phyloP scores from a whole-genome alignment of 1,140 invertebrate species.

The Drosophila littoralis region DNA sequence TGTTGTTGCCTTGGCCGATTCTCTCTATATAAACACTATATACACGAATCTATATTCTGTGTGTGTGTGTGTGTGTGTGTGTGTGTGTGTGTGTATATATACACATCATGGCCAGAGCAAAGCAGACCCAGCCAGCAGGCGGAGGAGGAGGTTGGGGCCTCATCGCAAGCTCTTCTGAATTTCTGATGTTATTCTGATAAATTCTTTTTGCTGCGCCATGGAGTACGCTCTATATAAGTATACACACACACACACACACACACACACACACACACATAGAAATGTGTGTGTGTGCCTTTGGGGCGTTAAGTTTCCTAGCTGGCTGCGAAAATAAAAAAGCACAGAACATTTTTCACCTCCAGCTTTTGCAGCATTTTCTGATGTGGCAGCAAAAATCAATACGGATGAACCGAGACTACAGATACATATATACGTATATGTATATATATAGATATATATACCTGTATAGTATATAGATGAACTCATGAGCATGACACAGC shows the following conservation, averaged over 20 bases:
- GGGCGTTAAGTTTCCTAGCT: slow-evolving; percentile 22
- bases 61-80: slow-evolving; percentile 31
- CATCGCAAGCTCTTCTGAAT: slow-evolving; percentile 76
- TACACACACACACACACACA: background rate
- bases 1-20: slow-evolving; percentile 79
- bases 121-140: background rate
- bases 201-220: slow-evolving; percentile 64
- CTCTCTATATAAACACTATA: slow-evolving; percentile 47
- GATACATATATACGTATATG: background rate
- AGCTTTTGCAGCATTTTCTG: slow-evolving; percentile 62
- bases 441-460: slow-evolving; percentile 9
- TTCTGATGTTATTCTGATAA: slow-evolving; percentile 83
- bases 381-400: slow-evolving; percentile 68
- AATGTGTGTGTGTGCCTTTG: slow-evolving; percentile 1
- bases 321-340: background rate
- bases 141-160: slow-evolving; percentile 13
- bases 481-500: slow-evolving; percentile 3
- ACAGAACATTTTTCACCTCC: slow-evolving; percentile 39
- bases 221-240: slow-evolving; percentile 10
- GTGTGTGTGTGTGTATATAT: slow-evolving; percentile 39
- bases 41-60: slow-evolving; percentile 21
- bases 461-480: slow-evolving; percentile 7
- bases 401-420: slow-evolving; percentile 64
- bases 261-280: background rate
- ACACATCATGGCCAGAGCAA: slow-evolving; percentile 40